Evolutionary conservation across 2,113 vertebrate species (phyloP).

Genomic region (Motacilla alba): DNA sequence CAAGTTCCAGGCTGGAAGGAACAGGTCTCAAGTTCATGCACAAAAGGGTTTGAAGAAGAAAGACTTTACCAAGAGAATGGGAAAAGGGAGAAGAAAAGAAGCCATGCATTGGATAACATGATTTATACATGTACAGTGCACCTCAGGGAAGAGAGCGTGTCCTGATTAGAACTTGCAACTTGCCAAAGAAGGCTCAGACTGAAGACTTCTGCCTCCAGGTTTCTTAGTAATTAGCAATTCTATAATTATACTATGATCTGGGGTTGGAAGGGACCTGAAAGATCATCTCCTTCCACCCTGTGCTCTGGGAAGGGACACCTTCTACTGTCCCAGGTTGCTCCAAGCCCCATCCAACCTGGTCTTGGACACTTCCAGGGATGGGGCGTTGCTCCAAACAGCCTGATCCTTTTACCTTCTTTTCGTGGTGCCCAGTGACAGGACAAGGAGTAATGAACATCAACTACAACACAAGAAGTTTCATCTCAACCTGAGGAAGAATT

Average conservation of each 20-base stretch:
- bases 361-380: neutral
- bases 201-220: neutral
- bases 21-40: neutral
- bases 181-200: neutral
- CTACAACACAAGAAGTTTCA: too few species aligned
- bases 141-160: neutral
- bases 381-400: neutral
- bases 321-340: neutral
- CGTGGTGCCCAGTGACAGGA: neutral
- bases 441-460: neutral
- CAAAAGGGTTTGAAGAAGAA: neutral
- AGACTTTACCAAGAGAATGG: neutral
- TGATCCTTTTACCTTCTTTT: neutral
- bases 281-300: accelerated
- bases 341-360: accelerated
- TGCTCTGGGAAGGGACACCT: neutral
- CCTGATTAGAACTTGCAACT: neutral
- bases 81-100: neutral
- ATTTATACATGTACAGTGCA: neutral
- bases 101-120: neutral
- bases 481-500: neutral
- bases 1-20: neutral
- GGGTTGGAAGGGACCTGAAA: neutral
- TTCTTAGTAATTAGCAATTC: neutral
- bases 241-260: neutral